Conservation (phyloP, 2,888 invertebrate species). For the Clivina fossor region DNA sequence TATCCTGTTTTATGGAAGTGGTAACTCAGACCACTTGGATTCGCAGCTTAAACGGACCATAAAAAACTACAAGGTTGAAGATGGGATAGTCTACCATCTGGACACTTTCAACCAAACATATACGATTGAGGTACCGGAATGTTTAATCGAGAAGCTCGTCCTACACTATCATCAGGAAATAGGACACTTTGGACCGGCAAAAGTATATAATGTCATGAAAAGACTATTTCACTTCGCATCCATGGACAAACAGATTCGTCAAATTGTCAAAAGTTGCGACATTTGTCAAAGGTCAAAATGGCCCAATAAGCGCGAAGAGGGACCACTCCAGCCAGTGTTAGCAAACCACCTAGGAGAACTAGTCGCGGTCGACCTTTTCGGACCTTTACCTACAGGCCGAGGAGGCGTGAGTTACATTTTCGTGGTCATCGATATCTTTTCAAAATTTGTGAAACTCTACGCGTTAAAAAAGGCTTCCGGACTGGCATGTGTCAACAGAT, state of each 20-base stretch:
- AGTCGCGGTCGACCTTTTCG: conserved; percentile 21
- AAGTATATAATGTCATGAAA: conserved; percentile 19
- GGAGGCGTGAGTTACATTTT: conserved; percentile 16
- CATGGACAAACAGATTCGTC: neutral
- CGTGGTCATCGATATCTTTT: conserved; percentile 23
- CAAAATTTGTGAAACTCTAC: conserved; percentile 29
- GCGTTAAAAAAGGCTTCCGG: conserved; percentile 22
- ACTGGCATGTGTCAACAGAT: neutral
- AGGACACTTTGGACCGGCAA: conserved; percentile 30
- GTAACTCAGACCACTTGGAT: too few relatives aligned
- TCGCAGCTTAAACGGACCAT: too few relatives aligned
- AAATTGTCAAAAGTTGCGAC: neutral
- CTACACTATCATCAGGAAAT: conserved; percentile 12
- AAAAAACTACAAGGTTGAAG: too few relatives aligned
- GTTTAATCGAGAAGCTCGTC: neutral
- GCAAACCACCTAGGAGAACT: neutral
- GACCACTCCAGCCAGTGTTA: neutral
- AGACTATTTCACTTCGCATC: neutral
- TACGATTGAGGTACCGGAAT: neutral
- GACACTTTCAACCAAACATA: too few relatives aligned
- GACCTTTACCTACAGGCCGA: conserved; percentile 13
- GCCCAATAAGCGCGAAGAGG: neutral
- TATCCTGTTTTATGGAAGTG: too few relatives aligned
- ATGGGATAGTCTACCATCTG: too few relatives aligned
- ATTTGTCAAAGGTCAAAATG: conserved; percentile 8